These are phyloP conservation scores for Deilephila elpenor DNA, from an alignment of 2,888 invertebrate species.

Conservation along the genomic window DNA sequence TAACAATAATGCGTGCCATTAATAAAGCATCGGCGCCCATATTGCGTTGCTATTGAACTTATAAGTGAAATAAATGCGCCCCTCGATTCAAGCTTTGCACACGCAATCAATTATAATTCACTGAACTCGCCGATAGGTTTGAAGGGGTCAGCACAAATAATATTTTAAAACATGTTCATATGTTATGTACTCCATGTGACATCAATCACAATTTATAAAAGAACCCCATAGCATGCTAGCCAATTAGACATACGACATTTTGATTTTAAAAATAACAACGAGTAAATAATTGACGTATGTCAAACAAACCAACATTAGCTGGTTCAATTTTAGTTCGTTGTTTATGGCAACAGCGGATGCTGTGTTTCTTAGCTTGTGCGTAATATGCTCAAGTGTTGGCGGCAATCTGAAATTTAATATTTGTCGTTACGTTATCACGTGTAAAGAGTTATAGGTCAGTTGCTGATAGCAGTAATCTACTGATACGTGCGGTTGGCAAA, in stretches of 20 bases:
- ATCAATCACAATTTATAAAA: background rate
- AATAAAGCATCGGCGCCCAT: background rate
- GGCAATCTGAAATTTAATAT: slow-evolving; percentile 35
- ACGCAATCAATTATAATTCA: slow-evolving; percentile 59
- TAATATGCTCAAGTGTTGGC: slow-evolving; percentile 37
- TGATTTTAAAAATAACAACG: slow-evolving; percentile 35
- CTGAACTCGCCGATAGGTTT: slow-evolving; percentile 52
- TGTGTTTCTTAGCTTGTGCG: slow-evolving; percentile 54
- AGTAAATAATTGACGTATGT: slow-evolving; percentile 70
- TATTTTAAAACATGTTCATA: background rate
- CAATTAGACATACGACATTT: background rate
- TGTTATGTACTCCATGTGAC: background rate
- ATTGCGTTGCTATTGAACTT: slow-evolving; percentile 25
- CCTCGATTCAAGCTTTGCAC: slow-evolving; percentile 43
- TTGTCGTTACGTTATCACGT: slow-evolving; percentile 26
- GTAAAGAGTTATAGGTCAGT: slow-evolving; percentile 37
- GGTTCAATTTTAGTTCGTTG: slow-evolving; percentile 73
- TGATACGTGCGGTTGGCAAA: slow-evolving; percentile 39
- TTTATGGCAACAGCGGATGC: slow-evolving; percentile 78
- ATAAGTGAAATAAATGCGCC: slow-evolving; percentile 63
- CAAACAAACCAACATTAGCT: slow-evolving; percentile 64
- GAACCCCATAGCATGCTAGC: background rate
- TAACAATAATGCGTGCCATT: slow-evolving; percentile 15
- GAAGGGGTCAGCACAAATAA: slow-evolving; percentile 41
- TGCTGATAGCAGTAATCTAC: slow-evolving; percentile 37